These are phyloP conservation scores for Chloropsis cyanopogon DNA, from an alignment of 2,113 vertebrate genomes.

Conservation along the genomic window DNA sequence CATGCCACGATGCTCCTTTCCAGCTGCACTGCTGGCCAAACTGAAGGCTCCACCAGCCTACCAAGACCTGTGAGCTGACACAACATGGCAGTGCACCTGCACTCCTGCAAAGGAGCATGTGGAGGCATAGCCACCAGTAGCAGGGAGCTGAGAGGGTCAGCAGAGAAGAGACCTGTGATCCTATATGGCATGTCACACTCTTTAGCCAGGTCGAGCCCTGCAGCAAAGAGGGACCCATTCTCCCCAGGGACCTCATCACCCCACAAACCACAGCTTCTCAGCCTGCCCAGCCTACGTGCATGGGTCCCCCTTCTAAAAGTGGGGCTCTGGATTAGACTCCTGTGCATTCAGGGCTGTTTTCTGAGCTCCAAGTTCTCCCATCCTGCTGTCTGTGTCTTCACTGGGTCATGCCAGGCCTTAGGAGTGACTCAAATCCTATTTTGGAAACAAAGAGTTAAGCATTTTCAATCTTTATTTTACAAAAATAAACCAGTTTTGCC, in stretches of 20 bases:
- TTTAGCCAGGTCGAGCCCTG: neutral
- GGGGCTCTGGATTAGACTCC: neutral
- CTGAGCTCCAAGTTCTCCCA: neutral
- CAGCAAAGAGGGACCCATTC: neutral
- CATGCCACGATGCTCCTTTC: neutral
- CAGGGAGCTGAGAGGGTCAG: neutral
- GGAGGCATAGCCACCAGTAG: neutral
- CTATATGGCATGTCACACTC: accelerated
- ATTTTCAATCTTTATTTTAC: slow-evolving; percentile 62
- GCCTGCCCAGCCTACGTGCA: neutral
- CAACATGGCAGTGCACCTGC: neutral
- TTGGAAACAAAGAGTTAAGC: neutral
- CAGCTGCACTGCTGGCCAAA: neutral
- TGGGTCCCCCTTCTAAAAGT: neutral
- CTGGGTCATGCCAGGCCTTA: neutral
- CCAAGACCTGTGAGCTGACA: neutral
- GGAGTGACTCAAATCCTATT: neutral
- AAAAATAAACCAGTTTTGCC: slow-evolving; percentile 48
- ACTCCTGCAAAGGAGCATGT: neutral
- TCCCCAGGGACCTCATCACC: neutral
- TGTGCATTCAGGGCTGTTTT: neutral
- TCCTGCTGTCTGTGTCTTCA: neutral
- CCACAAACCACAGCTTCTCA: neutral
- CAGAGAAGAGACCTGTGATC: neutral
- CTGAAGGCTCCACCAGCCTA: neutral